phyloP scores from a whole-genome alignment of 2,113 vertebrate species.

The Takifugu bimaculatus region DNA sequence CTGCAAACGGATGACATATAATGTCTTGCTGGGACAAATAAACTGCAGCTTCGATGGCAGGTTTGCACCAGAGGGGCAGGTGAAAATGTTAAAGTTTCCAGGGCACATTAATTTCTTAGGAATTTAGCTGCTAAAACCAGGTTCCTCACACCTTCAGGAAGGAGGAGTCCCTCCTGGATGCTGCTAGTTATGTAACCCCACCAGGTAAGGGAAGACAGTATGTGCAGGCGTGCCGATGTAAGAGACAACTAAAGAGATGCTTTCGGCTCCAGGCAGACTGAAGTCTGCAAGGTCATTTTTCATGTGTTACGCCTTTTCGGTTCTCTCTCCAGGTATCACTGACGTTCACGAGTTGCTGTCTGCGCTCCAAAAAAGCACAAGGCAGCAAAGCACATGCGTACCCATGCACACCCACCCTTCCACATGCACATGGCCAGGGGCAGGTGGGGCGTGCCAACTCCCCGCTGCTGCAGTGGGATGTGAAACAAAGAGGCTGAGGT shows the following conservation, averaged over 20 bases:
- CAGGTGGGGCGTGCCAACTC: constrained; percentile 19
- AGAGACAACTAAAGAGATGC: constrained; percentile 1
- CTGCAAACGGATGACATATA: too few relatives aligned
- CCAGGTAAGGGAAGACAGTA: not conserved
- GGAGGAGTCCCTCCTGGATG: not conserved
- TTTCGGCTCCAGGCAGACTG: constrained; percentile 33
- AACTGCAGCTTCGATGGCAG: too few relatives aligned
- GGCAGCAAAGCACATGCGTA: constrained; percentile 29
- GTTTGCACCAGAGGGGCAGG: not conserved
- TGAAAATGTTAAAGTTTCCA: not conserved
- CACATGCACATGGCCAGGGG: not conserved
- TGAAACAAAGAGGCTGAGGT: not conserved
- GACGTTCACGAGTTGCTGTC: constrained; percentile 33
- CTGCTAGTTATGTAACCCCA: too few relatives aligned
- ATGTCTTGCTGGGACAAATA: too few relatives aligned
- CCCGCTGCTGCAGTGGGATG: not conserved
- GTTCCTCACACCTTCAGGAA: too few relatives aligned
- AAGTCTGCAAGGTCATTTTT: constrained; percentile 59
- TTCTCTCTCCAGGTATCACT: constrained; percentile 30
- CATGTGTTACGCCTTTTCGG: constrained; percentile 24
- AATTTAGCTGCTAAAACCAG: too few relatives aligned
- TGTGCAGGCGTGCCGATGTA: not conserved
- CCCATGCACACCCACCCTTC: not conserved
- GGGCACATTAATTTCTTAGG: too few relatives aligned
- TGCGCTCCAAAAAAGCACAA: constrained; percentile 46